Evolutionary conservation across 1,140 invertebrate genomes (phyloP).

Genomic region (Cotesia chilonis): DNA sequence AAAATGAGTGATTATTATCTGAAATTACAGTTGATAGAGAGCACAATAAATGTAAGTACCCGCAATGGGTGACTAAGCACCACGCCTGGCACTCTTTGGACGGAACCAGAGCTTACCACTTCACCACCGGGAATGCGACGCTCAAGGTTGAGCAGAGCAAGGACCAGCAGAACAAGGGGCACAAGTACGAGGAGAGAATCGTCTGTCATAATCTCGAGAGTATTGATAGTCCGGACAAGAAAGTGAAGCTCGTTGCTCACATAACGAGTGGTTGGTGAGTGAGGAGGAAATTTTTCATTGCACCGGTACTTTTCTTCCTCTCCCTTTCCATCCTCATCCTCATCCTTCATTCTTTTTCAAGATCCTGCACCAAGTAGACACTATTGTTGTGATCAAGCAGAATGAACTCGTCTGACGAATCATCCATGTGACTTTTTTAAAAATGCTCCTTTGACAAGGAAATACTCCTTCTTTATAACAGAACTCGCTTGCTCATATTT

Average conservation of each 20-base stretch:
- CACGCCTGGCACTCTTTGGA: constrained; percentile 71
- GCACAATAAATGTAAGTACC: constrained; percentile 67
- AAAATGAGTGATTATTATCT: constrained; percentile 16
- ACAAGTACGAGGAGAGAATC: constrained; percentile 60
- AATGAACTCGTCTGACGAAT: constrained; percentile 26
- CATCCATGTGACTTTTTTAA: constrained; percentile 17
- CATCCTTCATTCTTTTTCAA: neutral
- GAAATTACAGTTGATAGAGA: constrained; percentile 58
- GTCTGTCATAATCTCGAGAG: constrained; percentile 62
- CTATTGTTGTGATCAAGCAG: constrained; percentile 6
- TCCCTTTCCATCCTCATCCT: constrained; percentile 1
- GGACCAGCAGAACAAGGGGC: constrained; percentile 36
- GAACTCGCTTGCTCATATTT: constrained; percentile 5
- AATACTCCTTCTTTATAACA: constrained; percentile 17
- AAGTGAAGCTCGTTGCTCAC: constrained; percentile 64
- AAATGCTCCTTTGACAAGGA: constrained; percentile 27
- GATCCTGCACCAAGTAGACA: neutral
- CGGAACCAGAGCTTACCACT: constrained; percentile 66
- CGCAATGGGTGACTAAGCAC: constrained; percentile 68
- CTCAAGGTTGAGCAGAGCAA: constrained; percentile 53
- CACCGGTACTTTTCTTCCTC: neutral
- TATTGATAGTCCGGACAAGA: constrained; percentile 51
- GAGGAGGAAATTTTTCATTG: constrained; percentile 31
- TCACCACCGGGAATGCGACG: constrained; percentile 67
- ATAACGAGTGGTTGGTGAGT: constrained; percentile 69